Base-by-base conservation (phyloP, 2,888 invertebrate genomes). In the Siphlonurus alternatus region DNA sequence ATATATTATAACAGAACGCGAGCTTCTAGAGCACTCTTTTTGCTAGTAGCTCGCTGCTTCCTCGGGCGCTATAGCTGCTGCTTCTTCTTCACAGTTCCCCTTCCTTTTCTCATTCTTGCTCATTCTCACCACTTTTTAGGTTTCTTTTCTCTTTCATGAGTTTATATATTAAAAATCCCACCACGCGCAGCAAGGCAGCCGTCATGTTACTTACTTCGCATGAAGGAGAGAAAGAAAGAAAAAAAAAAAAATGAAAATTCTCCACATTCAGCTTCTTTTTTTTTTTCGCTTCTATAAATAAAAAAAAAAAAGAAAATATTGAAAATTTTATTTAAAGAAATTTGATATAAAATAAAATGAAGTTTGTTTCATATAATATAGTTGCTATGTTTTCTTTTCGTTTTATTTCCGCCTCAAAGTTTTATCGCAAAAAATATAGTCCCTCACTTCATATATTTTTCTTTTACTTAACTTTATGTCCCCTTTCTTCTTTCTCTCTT, bases 301-400 rank as follows among this genome's bases (percentile, higher is more conserved):
- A 10, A 38, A 38, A 15, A 38, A 5, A 15, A 10, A n/a, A 38
- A 38, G 15, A 38, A 38, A 10, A 38, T 38, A 38, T 15, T 38
- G 38, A 38, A 38, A 38, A 38, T 38, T 5, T 38, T 38, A 38
- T 38, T 56, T 22, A 56, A 56, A 56, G 22, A 56, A 22, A 22
- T n/a, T 56, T 56, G 56, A 56, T 56, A 5, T 7, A 56, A 56
- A 56, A 56, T 10, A 56, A 56, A 56, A 56, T n/a, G n/a, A n/a
- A n/a, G n/a, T n/a, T 56, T 56, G n/a, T 56, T 56, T 56, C 22
- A n/a, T 18, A 56, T 56, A 56, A 56, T 56, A 56, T 10, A 56
- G 22, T 56, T 56, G 38, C 15, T 5, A 38, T 38, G 38, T 38
- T 38, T 38, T 38, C 38, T 38, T 38, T 38, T 38, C 38, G 5